These are phyloP conservation scores for Nibea albiflora DNA, from an alignment of 2,113 vertebrate genomes.

Conservation along the genomic window DNA sequence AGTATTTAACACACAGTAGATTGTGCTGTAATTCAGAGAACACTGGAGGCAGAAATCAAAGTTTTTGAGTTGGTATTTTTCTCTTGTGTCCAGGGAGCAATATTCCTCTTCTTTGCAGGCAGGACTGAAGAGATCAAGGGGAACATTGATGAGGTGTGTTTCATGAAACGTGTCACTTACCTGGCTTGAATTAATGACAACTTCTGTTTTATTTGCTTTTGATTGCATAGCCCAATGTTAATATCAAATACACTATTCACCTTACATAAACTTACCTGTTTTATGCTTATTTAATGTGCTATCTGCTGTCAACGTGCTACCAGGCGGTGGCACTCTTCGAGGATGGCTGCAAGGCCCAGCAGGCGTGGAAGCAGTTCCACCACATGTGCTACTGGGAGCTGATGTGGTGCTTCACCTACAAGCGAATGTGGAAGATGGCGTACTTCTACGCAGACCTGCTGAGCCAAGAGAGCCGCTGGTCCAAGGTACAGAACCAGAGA, in stretches of 20 bases:
- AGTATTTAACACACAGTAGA: neutral
- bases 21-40: neutral
- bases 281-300: neutral
- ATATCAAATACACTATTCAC: constrained; percentile 3
- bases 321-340: constrained; percentile 88
- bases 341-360: constrained; percentile 87
- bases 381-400: constrained; percentile 92
- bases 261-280: neutral
- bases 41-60: neutral
- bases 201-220: neutral
- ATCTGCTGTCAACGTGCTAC: neutral
- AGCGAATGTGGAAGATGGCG: constrained; percentile 86
- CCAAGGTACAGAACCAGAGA: constrained; percentile 77
- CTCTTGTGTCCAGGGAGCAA: constrained; percentile 82
- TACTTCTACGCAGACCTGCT: constrained; percentile 90
- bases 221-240: neutral
- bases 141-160: constrained; percentile 86
- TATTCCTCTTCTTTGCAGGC: constrained; percentile 89
- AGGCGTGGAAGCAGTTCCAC: constrained; percentile 89
- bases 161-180: neutral
- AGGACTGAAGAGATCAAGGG: constrained; percentile 88
- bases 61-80: neutral
- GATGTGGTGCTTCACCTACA: constrained; percentile 90
- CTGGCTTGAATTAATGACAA: neutral
- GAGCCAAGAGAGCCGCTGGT: constrained; percentile 88